Conservation (phyloP, 37 sponge, comb jelly and placozoan species). For the Ianthella basta region DNA sequence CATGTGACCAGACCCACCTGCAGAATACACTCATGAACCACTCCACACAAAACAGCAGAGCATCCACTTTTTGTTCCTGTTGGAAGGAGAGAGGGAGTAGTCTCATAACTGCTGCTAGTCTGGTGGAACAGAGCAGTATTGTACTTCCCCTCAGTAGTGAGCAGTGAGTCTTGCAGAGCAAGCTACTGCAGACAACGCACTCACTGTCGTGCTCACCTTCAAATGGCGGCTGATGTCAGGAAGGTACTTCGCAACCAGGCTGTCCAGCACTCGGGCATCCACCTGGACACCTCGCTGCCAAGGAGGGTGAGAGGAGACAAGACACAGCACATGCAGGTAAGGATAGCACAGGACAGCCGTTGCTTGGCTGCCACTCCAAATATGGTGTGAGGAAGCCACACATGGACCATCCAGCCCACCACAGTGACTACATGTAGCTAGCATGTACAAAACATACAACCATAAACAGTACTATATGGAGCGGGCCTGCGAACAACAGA, state of each 20-base stretch:
- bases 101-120: background rate
- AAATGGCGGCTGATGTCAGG: conserved; percentile 59
- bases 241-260: conserved; percentile 50
- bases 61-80: conserved; percentile 51
- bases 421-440: background rate
- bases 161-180: background rate
- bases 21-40: conserved; percentile 95
- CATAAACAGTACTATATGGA: no score
- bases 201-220: conserved; percentile 47
- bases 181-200: background rate
- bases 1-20: conserved; percentile 43
- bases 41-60: conserved; percentile 84
- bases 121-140: background rate
- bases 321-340: no score
- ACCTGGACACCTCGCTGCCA: conserved; percentile 74
- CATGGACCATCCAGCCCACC: no score
- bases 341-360: no score
- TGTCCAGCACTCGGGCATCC: conserved; percentile 70
- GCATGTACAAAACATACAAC: background rate
- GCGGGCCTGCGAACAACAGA: no score
- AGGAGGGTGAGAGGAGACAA: background rate
- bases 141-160: background rate
- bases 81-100: conserved; percentile 41
- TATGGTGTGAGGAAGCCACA: no score
- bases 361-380: no score